These are phyloP conservation scores for Acipenser transmontanus DNA, from an alignment of 2,797 vertebrate genomes.

Conservation along the genomic window DNA sequence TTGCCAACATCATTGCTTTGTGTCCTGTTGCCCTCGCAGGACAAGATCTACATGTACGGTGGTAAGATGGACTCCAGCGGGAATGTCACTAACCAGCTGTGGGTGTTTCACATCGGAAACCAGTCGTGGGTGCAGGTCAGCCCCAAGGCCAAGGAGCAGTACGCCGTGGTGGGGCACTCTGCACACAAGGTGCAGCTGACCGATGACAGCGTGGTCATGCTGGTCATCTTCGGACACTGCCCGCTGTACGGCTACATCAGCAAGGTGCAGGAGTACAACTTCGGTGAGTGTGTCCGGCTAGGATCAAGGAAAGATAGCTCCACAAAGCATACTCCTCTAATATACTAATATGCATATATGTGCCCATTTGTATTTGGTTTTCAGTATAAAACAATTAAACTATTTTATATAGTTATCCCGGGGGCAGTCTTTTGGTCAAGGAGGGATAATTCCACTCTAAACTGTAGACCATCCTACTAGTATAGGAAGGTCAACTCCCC, in stretches of 20 bases:
- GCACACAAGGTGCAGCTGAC: slow-evolving; percentile 74
- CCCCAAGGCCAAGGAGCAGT: slow-evolving; percentile 79
- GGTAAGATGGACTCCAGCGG: slow-evolving; percentile 90
- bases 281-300: slow-evolving; percentile 54
- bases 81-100: slow-evolving; percentile 87
- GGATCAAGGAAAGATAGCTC: background rate
- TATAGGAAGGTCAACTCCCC: too few species aligned
- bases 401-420: too few species aligned
- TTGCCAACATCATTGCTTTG: background rate
- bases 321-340: too few species aligned
- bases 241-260: slow-evolving; percentile 93
- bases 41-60: slow-evolving; percentile 92
- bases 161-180: slow-evolving; percentile 90
- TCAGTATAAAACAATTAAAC: too few species aligned
- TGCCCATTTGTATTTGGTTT: too few species aligned
- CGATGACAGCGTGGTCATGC: slow-evolving; percentile 65
- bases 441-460: too few species aligned
- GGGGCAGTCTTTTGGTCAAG: too few species aligned
- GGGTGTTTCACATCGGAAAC: slow-evolving; percentile 80
- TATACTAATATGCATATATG: too few species aligned
- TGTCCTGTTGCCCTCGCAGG: slow-evolving; percentile 49
- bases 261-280: slow-evolving; percentile 84
- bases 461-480: too few species aligned
- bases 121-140: slow-evolving; percentile 75
- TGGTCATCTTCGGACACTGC: slow-evolving; percentile 91